Base-by-base conservation (phyloP, 2,888 invertebrate genomes). In the Cryptocephalus moraei region DNA sequence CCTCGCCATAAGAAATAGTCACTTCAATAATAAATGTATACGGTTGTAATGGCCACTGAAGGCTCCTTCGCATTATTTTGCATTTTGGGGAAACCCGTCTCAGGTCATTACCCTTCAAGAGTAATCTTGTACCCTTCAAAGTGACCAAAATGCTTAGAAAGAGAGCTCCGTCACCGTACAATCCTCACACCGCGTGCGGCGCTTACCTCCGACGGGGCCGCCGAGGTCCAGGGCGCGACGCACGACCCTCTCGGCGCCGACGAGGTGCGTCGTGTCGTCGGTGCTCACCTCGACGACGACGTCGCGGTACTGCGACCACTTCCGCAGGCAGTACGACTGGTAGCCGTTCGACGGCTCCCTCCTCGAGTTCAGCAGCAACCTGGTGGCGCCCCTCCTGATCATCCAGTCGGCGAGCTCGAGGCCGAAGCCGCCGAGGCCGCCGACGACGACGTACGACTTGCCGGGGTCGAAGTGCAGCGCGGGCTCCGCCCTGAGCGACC, bases 391-490 rank as follows among this genome's bases (percentile, higher is more conserved):
- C 42, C 80, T 69, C 39, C 72, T 71, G 39, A 80, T 71, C 54
- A 83, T 58, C 78, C 79, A 80, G 47, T 74, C 68, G 11, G 75
- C 70, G 46, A 83, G 62, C 62, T 82, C 82, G 31, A 83, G 66
- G 31, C 82, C 82, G 63, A 83, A 80, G 4, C 82, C 82, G 49
- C 83, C 83, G 39, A 82, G 72, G 51, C 81, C 80, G 47, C 75
- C 75, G n/a, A 71, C 66, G 43, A 67, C 45, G 11, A 68, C 53
- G 50, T 66, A 67, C 1, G 62, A 59, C 53, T 67, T 67, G 8
- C 61, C 60, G 8, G 61, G 59, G 44, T 62, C 68, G 55, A 57
- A 53, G 42, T 49, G 54, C 10, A 59, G 41, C 45, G 43, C 52
- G 1, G 57, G 56, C n/a, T 46, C 34, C 1, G 59, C 59, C 6